A percentile compares a stretch with the other conserved stretches of the same genome.
phyloP scores from a whole-genome alignment of 2,888 invertebrate species.

The Trachelus tabidus region DNA sequence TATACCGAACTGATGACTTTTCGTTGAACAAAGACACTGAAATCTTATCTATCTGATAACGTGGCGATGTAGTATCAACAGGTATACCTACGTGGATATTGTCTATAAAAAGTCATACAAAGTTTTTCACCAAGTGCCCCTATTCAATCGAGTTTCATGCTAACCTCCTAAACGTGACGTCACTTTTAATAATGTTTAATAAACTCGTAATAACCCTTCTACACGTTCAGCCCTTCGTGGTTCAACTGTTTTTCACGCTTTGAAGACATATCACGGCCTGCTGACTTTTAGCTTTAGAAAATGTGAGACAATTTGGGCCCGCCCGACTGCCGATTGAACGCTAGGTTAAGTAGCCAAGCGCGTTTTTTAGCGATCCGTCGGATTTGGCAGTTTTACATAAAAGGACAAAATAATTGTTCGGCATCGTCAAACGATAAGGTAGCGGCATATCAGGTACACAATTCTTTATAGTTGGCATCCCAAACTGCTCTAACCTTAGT shows the following conservation, averaged over 20 bases:
- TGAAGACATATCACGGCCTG: too few relatives aligned
- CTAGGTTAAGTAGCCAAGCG: background rate
- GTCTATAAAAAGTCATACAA: constrained; percentile 13
- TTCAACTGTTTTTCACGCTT: too few relatives aligned
- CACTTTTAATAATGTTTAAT: background rate
- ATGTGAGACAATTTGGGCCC: too few relatives aligned
- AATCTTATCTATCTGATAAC: constrained; percentile 32
- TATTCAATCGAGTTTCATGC: background rate
- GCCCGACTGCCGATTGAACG: background rate
- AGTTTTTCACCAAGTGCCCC: background rate
- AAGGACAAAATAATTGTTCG: background rate
- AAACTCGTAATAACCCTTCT: too few relatives aligned
- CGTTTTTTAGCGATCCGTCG: background rate
- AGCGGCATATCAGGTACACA: background rate
- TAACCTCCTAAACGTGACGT: background rate
- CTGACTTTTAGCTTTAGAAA: too few relatives aligned
- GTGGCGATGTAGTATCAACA: constrained; percentile 46
- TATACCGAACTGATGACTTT: constrained; percentile 32
- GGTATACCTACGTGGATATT: constrained; percentile 22
- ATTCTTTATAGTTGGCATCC: background rate
- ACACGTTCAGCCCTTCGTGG: background rate
- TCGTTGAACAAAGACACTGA: constrained; percentile 44
- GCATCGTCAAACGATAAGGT: background rate
- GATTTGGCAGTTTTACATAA: background rate
- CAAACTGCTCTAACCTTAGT: background rate